Evolutionary conservation across 1,140 invertebrate genomes (phyloP).

Genomic region (Meloidogyne chitwoodi): DNA sequence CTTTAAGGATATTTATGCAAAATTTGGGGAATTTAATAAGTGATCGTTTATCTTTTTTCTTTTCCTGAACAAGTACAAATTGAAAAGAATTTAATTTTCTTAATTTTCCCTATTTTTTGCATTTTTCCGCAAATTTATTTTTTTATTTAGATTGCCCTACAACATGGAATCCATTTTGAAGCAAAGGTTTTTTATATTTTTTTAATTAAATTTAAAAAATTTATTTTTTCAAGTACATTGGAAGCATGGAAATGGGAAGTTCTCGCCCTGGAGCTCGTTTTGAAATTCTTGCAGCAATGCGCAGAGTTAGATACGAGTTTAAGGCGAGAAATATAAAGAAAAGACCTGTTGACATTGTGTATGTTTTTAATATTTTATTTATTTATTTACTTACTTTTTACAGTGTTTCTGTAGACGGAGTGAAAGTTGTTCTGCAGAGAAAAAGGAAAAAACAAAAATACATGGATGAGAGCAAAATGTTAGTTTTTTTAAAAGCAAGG

Average conservation of each 20-base stretch:
- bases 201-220: background rate
- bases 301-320: constrained; percentile 92
- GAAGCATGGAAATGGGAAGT: constrained; percentile 80
- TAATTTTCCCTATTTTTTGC: background rate
- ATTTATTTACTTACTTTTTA: background rate
- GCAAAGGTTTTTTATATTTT: constrained; percentile 74
- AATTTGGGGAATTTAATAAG: too few relatives aligned
- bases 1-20: too few relatives aligned
- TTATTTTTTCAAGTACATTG: constrained; percentile 76
- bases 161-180: constrained; percentile 90
- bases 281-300: constrained; percentile 97
- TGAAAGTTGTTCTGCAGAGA: constrained; percentile 78
- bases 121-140: background rate
- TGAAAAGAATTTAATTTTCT: too few relatives aligned
- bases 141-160: constrained; percentile 76
- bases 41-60: too few relatives aligned
- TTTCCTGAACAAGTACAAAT: too few relatives aligned
- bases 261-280: constrained; percentile 83
- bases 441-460: constrained; percentile 67
- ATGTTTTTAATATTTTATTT: background rate
- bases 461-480: constrained; percentile 71
- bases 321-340: constrained; percentile 95
- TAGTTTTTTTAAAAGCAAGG: background rate
- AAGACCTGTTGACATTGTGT: constrained; percentile 80
- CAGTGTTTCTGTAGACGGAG: constrained; percentile 86